Conservation (phyloP, 1,140 invertebrate species). For the Ips nitidus region DNA sequence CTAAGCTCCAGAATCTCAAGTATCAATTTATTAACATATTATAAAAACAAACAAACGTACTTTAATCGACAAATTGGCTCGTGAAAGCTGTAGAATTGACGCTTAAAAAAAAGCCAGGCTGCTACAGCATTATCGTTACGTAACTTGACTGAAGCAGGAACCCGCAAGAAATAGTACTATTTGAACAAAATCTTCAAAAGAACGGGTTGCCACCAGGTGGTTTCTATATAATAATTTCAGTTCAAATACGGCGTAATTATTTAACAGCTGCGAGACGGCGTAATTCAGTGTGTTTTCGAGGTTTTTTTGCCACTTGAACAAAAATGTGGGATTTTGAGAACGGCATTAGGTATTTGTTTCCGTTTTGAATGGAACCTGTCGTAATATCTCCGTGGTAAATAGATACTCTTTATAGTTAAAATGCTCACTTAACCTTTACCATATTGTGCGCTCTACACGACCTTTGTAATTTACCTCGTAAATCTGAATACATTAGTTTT, state of each 20-base stretch:
- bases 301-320: neutral
- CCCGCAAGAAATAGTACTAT: neutral
- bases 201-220: conserved; percentile 4
- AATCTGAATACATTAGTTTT: no score
- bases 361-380: no score
- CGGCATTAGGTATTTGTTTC: neutral
- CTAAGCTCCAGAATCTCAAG: no score
- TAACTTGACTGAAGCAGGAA: neutral
- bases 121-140: no score
- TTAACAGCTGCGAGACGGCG: conserved; percentile 12
- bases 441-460: no score
- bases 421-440: no score
- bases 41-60: no score
- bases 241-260: conserved; percentile 13
- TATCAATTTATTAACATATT: no score
- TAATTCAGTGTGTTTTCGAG: conserved; percentile 2
- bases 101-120: no score
- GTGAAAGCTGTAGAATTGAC: no score
- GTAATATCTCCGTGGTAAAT: neutral
- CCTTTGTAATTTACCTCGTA: no score
- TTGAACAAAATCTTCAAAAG: conserved; percentile 10
- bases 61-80: no score
- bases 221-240: conserved; percentile 10
- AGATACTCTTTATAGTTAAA: neutral
- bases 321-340: neutral